Conservation (phyloP, 2,888 invertebrate species). For the Acanthococcus lagerstroemiae region DNA sequence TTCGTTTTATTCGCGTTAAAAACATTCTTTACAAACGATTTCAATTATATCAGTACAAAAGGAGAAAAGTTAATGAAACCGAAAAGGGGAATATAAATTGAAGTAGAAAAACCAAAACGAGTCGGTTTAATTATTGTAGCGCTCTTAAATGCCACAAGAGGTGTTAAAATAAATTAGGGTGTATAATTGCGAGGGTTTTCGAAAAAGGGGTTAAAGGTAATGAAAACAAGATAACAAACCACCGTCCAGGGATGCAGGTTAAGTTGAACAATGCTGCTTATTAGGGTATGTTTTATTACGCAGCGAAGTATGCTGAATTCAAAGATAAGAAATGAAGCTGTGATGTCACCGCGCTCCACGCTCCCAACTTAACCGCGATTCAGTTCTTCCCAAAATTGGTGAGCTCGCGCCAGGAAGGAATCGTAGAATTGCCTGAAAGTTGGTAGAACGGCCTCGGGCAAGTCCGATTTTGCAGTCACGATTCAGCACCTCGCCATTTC, state of each 20-base stretch:
- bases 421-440: not conserved
- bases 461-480: too few relatives aligned
- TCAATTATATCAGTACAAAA: conserved; percentile 26
- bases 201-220: conserved; percentile 28
- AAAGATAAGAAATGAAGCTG: conserved; percentile 24
- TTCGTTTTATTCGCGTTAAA: conserved; percentile 2
- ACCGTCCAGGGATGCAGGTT: conserved; percentile 27
- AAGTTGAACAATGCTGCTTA: conserved; percentile 29
- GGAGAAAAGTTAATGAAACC: conserved; percentile 21
- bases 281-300: conserved; percentile 30
- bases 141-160: conserved; percentile 26
- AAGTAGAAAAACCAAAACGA: conserved; percentile 8
- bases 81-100: conserved; percentile 24
- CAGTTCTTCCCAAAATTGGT: not conserved
- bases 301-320: conserved; percentile 23
- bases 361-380: not conserved
- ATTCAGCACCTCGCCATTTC: too few relatives aligned
- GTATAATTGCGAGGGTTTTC: conserved; percentile 26
- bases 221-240: conserved; percentile 30
- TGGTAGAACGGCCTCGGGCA: too few relatives aligned
- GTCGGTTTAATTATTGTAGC: conserved; percentile 24
- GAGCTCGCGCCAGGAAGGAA: not conserved
- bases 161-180: conserved; percentile 30
- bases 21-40: conserved; percentile 20
- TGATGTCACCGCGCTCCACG: conserved; percentile 5